Evolutionary conservation across 2,888 invertebrate species (phyloP).

Genomic region (Oxytorus armatus): DNA sequence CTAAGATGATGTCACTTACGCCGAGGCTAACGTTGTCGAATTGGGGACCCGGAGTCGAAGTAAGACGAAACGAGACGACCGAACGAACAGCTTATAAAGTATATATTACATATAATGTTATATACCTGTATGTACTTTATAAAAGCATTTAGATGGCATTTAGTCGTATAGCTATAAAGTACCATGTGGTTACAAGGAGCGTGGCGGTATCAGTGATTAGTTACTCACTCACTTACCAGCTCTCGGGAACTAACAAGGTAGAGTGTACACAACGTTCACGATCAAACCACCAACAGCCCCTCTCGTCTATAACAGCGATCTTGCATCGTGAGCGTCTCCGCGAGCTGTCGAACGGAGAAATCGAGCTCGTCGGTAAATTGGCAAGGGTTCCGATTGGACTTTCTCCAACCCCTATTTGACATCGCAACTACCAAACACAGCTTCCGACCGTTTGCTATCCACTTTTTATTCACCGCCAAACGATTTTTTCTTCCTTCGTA

Average conservation of each 20-base stretch:
- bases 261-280: conserved; percentile 54
- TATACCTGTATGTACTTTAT: conserved; percentile 6
- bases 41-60: conserved; percentile 55
- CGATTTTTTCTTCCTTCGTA: no score
- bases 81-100: conserved; percentile 56
- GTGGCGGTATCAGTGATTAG: conserved; percentile 75
- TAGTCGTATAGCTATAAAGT: conserved; percentile 40
- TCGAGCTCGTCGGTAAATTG: conserved; percentile 25
- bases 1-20: conserved; percentile 35
- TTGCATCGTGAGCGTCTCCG: not conserved
- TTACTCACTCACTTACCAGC: conserved; percentile 75
- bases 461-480: no score
- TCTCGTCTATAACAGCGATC: no score
- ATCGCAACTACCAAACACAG: no score
- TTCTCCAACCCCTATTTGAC: no score
- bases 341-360: not conserved
- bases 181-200: conserved; percentile 28
- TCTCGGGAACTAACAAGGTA: conserved; percentile 50
- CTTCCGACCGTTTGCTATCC: no score
- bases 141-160: conserved; percentile 8
- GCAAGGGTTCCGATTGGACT: conserved; percentile 25
- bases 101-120: conserved; percentile 26
- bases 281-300: conserved; percentile 2
- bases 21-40: conserved; percentile 50
- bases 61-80: conserved; percentile 66